phyloP scores from a whole-genome alignment of 1,140 invertebrate genomes.

The Dreissena polymorpha region DNA sequence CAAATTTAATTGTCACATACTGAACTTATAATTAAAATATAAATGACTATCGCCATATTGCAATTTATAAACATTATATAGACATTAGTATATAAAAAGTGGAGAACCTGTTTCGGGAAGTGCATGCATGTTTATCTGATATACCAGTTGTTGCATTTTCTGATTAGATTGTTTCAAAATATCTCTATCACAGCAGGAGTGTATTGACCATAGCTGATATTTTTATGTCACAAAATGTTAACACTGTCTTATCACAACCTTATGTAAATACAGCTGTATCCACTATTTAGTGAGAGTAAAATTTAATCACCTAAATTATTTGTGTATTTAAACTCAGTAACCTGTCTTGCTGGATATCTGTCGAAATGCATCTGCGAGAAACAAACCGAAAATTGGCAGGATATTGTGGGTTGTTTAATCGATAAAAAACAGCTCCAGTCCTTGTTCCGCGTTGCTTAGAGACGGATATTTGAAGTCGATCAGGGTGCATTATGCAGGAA shows the following conservation, averaged over 20 bases:
- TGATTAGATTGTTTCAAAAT: not conserved
- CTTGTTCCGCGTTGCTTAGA: not conserved
- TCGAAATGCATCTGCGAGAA: not conserved
- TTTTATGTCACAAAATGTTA: not conserved
- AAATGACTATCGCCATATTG: no score
- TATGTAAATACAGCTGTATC: not conserved
- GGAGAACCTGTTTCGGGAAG: no score
- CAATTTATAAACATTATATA: no score
- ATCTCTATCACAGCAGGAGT: not conserved
- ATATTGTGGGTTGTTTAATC: not conserved
- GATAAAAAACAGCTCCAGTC: not conserved
- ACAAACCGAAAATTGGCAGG: not conserved
- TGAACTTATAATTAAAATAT: no score
- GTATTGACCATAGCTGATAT: not conserved
- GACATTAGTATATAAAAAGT: no score
- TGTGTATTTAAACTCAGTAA: not conserved
- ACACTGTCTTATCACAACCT: not conserved
- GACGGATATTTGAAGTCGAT: not conserved
- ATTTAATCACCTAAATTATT: not conserved
- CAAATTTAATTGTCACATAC: no score
- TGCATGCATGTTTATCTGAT: no score
- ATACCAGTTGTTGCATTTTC: no score
- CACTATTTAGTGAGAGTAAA: not conserved
- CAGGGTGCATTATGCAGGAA: not conserved
- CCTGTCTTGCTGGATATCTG: slow-evolving; percentile 1